phyloP scores from a whole-genome alignment of 2,888 invertebrate species.

The Drosophila anomalata region DNA sequence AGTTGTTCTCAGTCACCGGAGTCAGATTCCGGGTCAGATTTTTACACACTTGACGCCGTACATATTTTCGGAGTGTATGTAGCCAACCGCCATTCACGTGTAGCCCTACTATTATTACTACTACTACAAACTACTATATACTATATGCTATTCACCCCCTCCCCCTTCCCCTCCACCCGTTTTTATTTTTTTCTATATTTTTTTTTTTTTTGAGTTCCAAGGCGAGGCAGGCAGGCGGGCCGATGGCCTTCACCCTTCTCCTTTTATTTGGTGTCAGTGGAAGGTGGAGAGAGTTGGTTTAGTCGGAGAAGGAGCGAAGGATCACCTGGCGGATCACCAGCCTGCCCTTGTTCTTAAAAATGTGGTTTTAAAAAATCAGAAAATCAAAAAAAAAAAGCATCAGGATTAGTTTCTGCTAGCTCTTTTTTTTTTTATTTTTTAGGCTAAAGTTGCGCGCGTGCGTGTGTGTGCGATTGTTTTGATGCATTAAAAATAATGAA shows the following conservation, averaged over 20 bases:
- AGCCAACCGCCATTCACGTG: conserved; percentile 22
- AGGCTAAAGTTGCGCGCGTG: conserved; percentile 15
- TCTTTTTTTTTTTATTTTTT: conserved; percentile 18
- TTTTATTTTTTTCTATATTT: background rate
- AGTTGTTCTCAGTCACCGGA: conserved; percentile 20
- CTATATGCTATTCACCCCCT: background rate
- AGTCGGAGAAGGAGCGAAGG: too few species aligned
- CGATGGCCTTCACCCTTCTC: background rate
- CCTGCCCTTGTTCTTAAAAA: background rate
- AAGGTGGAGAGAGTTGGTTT: too few species aligned
- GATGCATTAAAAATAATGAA: conserved; percentile 27
- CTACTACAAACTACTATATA: background rate
- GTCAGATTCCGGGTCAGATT: too few species aligned
- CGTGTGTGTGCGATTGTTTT: conserved; percentile 51
- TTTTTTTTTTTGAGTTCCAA: conserved; percentile 5
- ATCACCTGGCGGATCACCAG: too few species aligned
- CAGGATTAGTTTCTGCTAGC: conserved; percentile 5
- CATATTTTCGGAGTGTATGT: conserved; percentile 13
- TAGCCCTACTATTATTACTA: conserved; percentile 5
- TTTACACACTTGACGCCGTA: conserved; percentile 23
- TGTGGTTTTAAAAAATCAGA: background rate
- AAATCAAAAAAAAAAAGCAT: conserved; percentile 4
- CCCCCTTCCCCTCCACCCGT: too few species aligned
- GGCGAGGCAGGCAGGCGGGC: background rate
- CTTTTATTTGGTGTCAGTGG: conserved; percentile 14